Conservation (phyloP, 1,140 invertebrate species). For the Scaptomyza graminum region DNA sequence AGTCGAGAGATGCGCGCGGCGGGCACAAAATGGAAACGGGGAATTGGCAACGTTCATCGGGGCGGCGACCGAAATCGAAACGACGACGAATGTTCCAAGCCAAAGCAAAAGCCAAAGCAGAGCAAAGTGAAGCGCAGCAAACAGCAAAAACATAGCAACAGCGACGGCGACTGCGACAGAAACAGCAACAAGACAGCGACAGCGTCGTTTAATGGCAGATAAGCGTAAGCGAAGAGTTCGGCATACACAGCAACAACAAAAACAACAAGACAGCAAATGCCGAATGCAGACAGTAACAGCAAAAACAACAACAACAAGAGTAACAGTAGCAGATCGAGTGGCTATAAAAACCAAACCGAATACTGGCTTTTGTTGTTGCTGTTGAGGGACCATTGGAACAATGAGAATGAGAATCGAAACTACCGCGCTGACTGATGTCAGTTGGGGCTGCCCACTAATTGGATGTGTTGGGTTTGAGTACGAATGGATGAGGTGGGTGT, state of each 20-base stretch:
- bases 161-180: slow-evolving; percentile 9
- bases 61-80: slow-evolving; percentile 59
- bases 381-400: slow-evolving; percentile 33
- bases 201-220: slow-evolving; percentile 40
- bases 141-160: slow-evolving; percentile 23
- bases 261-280: slow-evolving; percentile 41
- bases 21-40: slow-evolving; percentile 48
- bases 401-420: slow-evolving; percentile 50
- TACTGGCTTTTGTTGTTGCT: not conserved
- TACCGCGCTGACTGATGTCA: slow-evolving; percentile 56
- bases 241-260: slow-evolving; percentile 26
- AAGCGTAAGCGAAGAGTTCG: slow-evolving; percentile 37
- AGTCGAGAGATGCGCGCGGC: slow-evolving; percentile 43
- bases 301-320: slow-evolving; percentile 23
- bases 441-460: slow-evolving; percentile 52
- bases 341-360: slow-evolving; percentile 45
- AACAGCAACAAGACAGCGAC: slow-evolving; percentile 20
- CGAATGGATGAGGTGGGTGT: not conserved
- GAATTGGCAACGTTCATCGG: slow-evolving; percentile 19
- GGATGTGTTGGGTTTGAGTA: slow-evolving; percentile 19
- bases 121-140: slow-evolving; percentile 31
- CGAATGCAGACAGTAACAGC: slow-evolving; percentile 40
- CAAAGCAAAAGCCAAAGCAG: slow-evolving; percentile 13
- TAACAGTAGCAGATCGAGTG: slow-evolving; percentile 24
- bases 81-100: slow-evolving; percentile 26